Conservation (phyloP, 2,113 vertebrate species). For the Oncorhynchus gorbuscha region DNA sequence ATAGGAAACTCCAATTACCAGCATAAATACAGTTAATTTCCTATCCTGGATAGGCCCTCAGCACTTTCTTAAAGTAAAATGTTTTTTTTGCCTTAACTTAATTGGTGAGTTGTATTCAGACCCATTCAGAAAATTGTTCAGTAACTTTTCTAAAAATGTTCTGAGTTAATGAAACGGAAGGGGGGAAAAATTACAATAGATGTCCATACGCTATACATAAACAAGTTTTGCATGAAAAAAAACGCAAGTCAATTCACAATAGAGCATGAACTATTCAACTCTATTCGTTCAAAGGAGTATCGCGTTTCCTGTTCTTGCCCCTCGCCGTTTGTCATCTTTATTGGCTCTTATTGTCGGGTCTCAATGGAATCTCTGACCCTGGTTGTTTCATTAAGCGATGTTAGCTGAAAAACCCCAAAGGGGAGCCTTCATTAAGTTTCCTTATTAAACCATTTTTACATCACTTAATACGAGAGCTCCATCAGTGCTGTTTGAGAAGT, state of each 20-base stretch:
- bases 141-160: neutral
- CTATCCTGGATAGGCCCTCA: conserved; percentile 23
- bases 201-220: neutral
- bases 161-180: neutral
- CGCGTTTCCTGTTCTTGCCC: conserved; percentile 4
- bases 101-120: neutral
- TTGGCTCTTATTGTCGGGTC: conserved; percentile 37
- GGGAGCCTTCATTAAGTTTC: conserved; percentile 49
- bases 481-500: conserved; percentile 32
- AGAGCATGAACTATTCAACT: too few relatives aligned
- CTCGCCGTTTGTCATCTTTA: conserved; percentile 38
- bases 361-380: conserved; percentile 27
- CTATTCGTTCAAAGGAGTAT: neutral
- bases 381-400: conserved; percentile 54
- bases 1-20: conserved; percentile 60
- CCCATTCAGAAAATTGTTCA: neutral
- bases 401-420: conserved; percentile 40
- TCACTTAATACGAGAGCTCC: conserved; percentile 46
- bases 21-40: conserved; percentile 47
- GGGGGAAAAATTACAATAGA: neutral
- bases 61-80: neutral
- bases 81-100: neutral
- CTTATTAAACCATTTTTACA: conserved; percentile 54
- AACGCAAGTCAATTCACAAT: neutral
- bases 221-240: neutral